These are phyloP conservation scores for Campoletis sonorensis DNA, from an alignment of 1,140 invertebrate genomes.

Conservation along the genomic window DNA sequence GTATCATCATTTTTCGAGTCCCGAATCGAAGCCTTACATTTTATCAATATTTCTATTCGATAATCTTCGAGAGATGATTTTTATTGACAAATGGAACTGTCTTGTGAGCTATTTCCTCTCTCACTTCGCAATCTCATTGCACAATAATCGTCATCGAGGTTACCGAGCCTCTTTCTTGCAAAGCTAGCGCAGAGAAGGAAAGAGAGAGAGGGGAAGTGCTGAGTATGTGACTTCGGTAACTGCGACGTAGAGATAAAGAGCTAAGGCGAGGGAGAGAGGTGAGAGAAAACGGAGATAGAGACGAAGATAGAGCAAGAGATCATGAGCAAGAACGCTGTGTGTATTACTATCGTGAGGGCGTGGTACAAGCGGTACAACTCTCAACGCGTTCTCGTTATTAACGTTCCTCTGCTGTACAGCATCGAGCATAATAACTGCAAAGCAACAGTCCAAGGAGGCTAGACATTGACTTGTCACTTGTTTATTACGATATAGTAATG, in stretches of 20 bases:
- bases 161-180: conserved; percentile 38
- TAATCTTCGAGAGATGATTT: conserved; percentile 1
- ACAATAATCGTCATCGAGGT: conserved; percentile 51
- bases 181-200: not conserved
- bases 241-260: conserved; percentile 38
- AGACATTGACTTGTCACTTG: conserved; percentile 43
- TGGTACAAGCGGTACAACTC: conserved; percentile 19
- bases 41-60: not conserved
- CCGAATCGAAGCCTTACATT: not conserved
- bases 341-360: conserved; percentile 32
- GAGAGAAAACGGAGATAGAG: conserved; percentile 20
- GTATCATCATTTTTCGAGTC: no score
- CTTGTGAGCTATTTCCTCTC: conserved; percentile 35
- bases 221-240: conserved; percentile 48
- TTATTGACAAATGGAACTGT: conserved; percentile 33
- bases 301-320: conserved; percentile 9
- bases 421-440: conserved; percentile 23
- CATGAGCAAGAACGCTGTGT: conserved; percentile 16
- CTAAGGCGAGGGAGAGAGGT: not conserved
- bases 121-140: conserved; percentile 49
- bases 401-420: conserved; percentile 13
- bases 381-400: conserved; percentile 45
- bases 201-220: conserved; percentile 11
- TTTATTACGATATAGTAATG: conserved; percentile 41
- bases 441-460: conserved; percentile 14